phyloP scores from a whole-genome alignment of 1,140 invertebrate genomes.

The Acromyrmex heyeri region DNA sequence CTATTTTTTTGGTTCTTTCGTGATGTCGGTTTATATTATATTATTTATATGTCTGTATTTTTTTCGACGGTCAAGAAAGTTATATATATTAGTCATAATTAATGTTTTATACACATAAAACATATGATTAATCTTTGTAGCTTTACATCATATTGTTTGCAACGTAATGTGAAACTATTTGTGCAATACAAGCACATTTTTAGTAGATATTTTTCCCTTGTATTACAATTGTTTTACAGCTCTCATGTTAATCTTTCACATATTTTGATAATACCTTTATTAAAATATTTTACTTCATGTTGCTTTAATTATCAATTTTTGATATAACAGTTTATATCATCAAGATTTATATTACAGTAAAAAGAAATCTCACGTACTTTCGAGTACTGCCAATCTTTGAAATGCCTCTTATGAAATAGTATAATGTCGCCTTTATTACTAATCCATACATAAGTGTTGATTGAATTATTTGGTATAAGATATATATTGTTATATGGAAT shows the following conservation, averaged over 20 bases:
- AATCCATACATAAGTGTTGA: constrained; percentile 12
- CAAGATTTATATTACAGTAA: constrained; percentile 39
- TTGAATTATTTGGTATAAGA: constrained; percentile 19
- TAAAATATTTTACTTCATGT: constrained; percentile 26
- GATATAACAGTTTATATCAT: constrained; percentile 27
- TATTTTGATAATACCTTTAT: neutral
- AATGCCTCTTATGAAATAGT: constrained; percentile 11
- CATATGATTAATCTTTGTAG: constrained; percentile 27
- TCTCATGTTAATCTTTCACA: constrained; percentile 8
- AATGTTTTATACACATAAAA: constrained; percentile 3
- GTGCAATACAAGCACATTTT: constrained; percentile 46
- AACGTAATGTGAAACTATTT: constrained; percentile 30
- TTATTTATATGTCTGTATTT: constrained; percentile 40
- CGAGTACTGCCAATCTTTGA: constrained; percentile 27
- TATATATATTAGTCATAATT: neutral
- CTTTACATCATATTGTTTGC: constrained; percentile 6
- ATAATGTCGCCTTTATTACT: constrained; percentile 11
- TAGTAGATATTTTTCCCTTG: neutral
- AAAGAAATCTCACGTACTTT: constrained; percentile 23
- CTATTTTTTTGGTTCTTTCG: constrained; percentile 59
- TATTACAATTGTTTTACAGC: constrained; percentile 4
- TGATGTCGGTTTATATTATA: constrained; percentile 43
- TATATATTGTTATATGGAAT: constrained; percentile 11
- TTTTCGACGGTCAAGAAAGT: constrained; percentile 33
- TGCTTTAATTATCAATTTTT: constrained; percentile 28